phyloP scores from a whole-genome alignment of 2,113 vertebrate species.

The Zootoca vivipara region DNA sequence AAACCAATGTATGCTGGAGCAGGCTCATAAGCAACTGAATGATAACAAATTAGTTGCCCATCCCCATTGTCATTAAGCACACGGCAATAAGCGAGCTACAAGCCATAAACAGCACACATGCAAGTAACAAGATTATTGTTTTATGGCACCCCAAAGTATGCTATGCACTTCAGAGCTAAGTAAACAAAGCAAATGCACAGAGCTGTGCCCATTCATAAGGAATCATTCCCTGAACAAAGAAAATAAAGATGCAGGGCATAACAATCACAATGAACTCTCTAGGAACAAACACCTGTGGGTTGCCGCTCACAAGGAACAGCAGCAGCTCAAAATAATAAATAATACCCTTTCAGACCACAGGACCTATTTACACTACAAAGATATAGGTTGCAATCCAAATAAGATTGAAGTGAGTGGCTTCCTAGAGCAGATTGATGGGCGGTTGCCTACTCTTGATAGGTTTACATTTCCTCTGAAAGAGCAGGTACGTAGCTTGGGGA shows the following conservation, averaged over 20 bases:
- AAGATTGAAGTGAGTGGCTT: no score
- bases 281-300: neutral
- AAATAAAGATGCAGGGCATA: neutral
- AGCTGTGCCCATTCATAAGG: neutral
- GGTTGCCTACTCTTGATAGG: no score
- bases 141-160: slow-evolving; percentile 23
- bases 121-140: slow-evolving; percentile 41
- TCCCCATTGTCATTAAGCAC: slow-evolving; percentile 15
- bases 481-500: no score
- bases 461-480: no score
- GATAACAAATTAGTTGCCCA: slow-evolving; percentile 35
- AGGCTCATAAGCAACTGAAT: fast-evolving
- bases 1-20: neutral
- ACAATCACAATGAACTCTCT: neutral
- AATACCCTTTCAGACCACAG: neutral
- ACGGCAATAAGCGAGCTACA: slow-evolving; percentile 17
- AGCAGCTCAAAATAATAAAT: neutral
- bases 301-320: neutral
- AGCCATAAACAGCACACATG: neutral
- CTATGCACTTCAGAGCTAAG: slow-evolving; percentile 32
- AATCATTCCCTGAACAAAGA: slow-evolving; percentile 9
- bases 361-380: neutral
- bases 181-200: slow-evolving; percentile 3
- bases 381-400: no score
- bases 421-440: no score